phyloP scores from a whole-genome alignment of 2,888 invertebrate species.

The Perdita meconis region DNA sequence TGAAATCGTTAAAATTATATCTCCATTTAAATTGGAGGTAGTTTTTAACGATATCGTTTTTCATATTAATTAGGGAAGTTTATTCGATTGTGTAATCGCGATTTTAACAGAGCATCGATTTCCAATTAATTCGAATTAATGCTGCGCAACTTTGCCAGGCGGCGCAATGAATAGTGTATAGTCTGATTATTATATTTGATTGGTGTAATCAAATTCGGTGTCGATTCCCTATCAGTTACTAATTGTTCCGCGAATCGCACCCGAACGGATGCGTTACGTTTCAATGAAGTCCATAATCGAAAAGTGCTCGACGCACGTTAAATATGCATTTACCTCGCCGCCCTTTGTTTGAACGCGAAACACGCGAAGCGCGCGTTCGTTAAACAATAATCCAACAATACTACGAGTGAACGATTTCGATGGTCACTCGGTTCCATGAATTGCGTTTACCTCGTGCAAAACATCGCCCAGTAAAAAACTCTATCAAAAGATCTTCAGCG shows the following conservation, averaged over 20 bases:
- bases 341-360: conserved; percentile 20
- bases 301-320: conserved; percentile 35
- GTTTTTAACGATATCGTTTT: not conserved
- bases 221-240: conserved; percentile 18
- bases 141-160: conserved; percentile 16
- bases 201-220: not conserved
- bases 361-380: not conserved
- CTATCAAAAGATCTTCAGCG: not conserved
- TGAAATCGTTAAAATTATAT: not conserved
- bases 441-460: not conserved
- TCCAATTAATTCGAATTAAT: conserved; percentile 15
- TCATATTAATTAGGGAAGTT: not conserved
- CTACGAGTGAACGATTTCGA: no score
- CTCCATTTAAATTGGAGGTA: not conserved
- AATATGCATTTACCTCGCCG: conserved; percentile 28
- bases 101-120: conserved; percentile 24
- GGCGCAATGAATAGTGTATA: no score
- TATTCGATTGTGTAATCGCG: not conserved
- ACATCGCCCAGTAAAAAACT: no score
- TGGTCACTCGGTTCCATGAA: no score
- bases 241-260: conserved; percentile 22
- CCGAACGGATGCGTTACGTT: conserved; percentile 31
- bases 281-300: conserved; percentile 39
- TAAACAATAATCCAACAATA: conserved; percentile 41
- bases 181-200: conserved; percentile 27